phyloP scores from a whole-genome alignment of 2,888 invertebrate genomes.

The Andricus curvator region DNA sequence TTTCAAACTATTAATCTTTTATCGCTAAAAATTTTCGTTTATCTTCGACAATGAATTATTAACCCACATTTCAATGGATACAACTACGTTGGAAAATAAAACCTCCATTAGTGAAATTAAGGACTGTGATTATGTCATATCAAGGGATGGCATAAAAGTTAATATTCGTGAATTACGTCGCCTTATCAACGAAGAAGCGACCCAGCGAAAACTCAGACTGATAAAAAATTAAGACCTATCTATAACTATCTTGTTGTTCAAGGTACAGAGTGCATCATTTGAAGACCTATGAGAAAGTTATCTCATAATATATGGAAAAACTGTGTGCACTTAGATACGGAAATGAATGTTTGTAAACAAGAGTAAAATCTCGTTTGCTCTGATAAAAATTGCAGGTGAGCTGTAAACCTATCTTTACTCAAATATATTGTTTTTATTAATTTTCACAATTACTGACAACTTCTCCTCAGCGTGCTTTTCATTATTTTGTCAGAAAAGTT shows the following conservation, averaged over 20 bases:
- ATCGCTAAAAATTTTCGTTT: not conserved
- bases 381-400: not conserved
- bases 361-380: not conserved
- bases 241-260: not conserved
- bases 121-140: slow-evolving; percentile 53
- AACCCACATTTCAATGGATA: not conserved
- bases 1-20: not conserved
- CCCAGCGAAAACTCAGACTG: not conserved
- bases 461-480: too few relatives aligned
- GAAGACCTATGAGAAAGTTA: not conserved
- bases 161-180: slow-evolving; percentile 57
- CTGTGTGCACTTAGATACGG: too few relatives aligned
- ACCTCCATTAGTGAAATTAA: slow-evolving; percentile 1
- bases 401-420: too few relatives aligned
- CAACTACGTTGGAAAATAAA: not conserved
- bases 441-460: too few relatives aligned
- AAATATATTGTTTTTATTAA: too few relatives aligned
- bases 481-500: too few relatives aligned
- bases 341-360: not conserved
- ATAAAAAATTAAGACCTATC: not conserved
- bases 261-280: not conserved
- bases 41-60: not conserved
- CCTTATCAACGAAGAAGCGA: slow-evolving; percentile 42
- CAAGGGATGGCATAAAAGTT: slow-evolving; percentile 58
- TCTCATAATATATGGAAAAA: not conserved